These are phyloP conservation scores for Pseudobourletiella spinata DNA, from an alignment of 1,140 invertebrate genomes.

Conservation along the genomic window DNA sequence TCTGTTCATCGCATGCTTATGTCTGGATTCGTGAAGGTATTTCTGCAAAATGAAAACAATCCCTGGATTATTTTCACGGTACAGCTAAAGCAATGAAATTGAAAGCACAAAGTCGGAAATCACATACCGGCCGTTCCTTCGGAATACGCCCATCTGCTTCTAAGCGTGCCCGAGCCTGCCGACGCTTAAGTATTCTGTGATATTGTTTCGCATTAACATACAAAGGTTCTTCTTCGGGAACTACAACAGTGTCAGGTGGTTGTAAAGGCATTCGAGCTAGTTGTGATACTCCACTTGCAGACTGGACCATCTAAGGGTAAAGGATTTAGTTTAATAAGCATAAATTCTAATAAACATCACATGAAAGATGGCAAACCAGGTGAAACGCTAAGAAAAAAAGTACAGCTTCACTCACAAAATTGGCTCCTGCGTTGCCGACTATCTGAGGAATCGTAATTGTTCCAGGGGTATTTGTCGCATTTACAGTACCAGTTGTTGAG, in stretches of 20 bases:
- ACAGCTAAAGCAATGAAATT: too few species aligned
- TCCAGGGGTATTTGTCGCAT: constrained; percentile 34
- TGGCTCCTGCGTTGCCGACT: constrained; percentile 50
- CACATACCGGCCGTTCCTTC: constrained; percentile 80
- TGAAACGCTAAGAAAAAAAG: too few species aligned
- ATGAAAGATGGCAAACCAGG: too few species aligned
- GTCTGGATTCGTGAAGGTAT: constrained; percentile 97
- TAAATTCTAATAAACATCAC: too few species aligned
- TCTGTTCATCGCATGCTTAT: constrained; percentile 95
- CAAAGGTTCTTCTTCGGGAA: constrained; percentile 83
- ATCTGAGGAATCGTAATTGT: constrained; percentile 41
- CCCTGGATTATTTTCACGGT: neutral
- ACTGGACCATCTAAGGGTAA: constrained; percentile 56
- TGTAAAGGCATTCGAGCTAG: constrained; percentile 57
- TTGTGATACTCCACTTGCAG: constrained; percentile 48
- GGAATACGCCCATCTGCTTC: constrained; percentile 91
- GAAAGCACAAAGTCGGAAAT: too few species aligned
- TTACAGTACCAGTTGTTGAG: constrained; percentile 47
- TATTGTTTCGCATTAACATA: constrained; percentile 99
- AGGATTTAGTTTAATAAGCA: too few species aligned
- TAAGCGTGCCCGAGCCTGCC: constrained; percentile 81
- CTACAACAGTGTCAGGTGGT: constrained; percentile 48
- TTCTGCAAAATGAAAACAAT: constrained; percentile 53
- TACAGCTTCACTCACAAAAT: constrained; percentile 56
- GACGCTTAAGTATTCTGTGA: constrained; percentile 77